These are phyloP conservation scores for Microctenopoma stevenorrisi DNA, from an alignment of 2,797 vertebrate species.

Conservation along the genomic window DNA sequence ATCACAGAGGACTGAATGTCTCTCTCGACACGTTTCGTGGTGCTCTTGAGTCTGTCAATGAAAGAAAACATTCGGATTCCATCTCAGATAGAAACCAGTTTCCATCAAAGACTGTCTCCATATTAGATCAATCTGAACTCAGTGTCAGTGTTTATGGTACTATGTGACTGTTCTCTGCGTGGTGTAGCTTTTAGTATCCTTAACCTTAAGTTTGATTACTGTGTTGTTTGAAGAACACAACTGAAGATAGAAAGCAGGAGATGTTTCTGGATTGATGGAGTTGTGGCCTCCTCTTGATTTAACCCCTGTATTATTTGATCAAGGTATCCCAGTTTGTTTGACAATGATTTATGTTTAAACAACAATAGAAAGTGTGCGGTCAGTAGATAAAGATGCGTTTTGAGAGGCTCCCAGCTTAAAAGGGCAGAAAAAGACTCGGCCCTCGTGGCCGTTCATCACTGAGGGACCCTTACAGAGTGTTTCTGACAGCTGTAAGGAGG, in stretches of 20 bases:
- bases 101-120: background rate
- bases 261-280: too few species aligned
- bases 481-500: constrained; percentile 69
- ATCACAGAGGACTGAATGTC: background rate
- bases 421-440: constrained; percentile 1
- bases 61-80: background rate
- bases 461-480: constrained; percentile 43
- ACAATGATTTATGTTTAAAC: constrained; percentile 54
- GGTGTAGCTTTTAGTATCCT: too few species aligned
- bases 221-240: too few species aligned
- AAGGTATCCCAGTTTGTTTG: constrained; percentile 31
- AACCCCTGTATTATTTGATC: constrained; percentile 27
- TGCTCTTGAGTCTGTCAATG: background rate
- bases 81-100: too few species aligned
- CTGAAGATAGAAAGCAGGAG: too few species aligned
- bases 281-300: background rate
- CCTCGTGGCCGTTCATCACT: constrained; percentile 21
- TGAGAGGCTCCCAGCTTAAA: constrained; percentile 7
- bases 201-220: too few species aligned
- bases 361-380: constrained; percentile 18
- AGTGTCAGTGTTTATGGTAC: too few species aligned
- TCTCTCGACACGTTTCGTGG: background rate
- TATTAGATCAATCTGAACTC: background rate
- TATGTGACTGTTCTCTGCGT: too few species aligned
- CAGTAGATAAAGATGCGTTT: constrained; percentile 49